Evolutionary conservation across 2,888 invertebrate genomes (phyloP).

Genomic region (Platycheirus albimanus): DNA sequence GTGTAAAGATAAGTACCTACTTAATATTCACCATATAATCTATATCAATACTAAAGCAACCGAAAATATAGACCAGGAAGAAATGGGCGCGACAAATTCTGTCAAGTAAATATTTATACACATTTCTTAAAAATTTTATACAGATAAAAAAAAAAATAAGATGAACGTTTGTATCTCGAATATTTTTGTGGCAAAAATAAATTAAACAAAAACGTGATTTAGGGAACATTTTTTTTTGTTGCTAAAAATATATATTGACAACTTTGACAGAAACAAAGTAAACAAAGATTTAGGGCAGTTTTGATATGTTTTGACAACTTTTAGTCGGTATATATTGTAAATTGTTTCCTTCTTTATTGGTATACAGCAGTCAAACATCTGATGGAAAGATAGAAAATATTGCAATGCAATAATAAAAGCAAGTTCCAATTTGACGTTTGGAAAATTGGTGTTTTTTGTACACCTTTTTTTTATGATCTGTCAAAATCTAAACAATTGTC

Average conservation of each 20-base stretch:
- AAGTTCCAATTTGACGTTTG: no score
- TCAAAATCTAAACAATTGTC: no score
- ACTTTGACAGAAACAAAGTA: constrained; percentile 38
- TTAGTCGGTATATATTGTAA: no score
- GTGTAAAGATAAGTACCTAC: no score
- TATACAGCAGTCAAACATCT: no score
- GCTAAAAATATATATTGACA: constrained; percentile 17
- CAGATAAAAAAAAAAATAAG: neutral
- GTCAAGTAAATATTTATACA: constrained; percentile 52
- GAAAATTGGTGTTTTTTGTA: no score
- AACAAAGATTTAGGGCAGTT: neutral
- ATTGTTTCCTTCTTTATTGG: no score
- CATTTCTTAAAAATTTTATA: constrained; percentile 7
- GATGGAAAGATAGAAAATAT: no score
- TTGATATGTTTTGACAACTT: constrained; percentile 13
- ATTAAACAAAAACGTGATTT: constrained; percentile 7
- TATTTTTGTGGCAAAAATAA: constrained; percentile 5
- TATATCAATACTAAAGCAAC: neutral
- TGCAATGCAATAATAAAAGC: no score
- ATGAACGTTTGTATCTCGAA: neutral
- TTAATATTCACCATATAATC: neutral
- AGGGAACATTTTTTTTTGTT: no score
- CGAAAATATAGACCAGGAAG: constrained; percentile 69
- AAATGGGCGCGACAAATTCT: constrained; percentile 46
- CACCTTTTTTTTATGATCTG: no score